A percentile compares a stretch with the other conserved stretches of the same genome.
Evolutionary conservation across 2,797 vertebrate species (phyloP).

Genomic region (Brachyrhaphis roseni): DNA sequence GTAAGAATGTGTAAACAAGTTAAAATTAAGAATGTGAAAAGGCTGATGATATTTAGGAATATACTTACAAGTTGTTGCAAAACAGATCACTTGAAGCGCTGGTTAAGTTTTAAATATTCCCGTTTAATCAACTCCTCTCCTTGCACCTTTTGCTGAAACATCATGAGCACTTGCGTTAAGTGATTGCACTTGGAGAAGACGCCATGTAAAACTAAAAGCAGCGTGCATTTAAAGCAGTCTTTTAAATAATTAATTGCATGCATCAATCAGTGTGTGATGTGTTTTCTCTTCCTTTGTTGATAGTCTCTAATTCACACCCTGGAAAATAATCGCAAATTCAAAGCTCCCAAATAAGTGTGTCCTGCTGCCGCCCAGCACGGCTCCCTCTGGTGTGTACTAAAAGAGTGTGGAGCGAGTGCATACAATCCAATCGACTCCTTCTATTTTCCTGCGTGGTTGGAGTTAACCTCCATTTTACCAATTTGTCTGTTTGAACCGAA

Average conservation of each 20-base stretch:
- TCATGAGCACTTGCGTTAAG: conserved; percentile 10
- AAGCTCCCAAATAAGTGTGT: conserved; percentile 60
- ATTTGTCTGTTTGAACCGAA: conserved; percentile 59
- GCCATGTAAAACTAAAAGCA: conserved; percentile 24
- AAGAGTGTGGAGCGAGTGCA: conserved; percentile 49
- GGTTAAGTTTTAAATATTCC: not conserved
- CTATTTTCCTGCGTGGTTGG: conserved; percentile 65
- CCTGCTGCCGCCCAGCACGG: conserved; percentile 64
- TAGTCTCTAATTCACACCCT: conserved; percentile 72
- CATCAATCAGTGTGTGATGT: conserved; percentile 49
- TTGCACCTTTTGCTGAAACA: conserved; percentile 6
- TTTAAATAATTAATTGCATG: conserved; percentile 50
- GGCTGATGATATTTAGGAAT: not conserved
- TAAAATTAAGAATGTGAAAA: not conserved
- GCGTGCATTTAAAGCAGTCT: conserved; percentile 31
- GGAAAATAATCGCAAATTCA: conserved; percentile 72
- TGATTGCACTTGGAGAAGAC: conserved; percentile 17
- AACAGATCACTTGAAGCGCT: not conserved
- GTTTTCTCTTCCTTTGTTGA: conserved; percentile 66
- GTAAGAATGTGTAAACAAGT: not conserved
- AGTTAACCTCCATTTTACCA: conserved; percentile 64
- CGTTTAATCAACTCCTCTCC: conserved; percentile 14
- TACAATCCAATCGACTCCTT: conserved; percentile 46
- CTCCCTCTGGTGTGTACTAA: conserved; percentile 61
- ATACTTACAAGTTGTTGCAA: conserved; percentile 2